Conservation (phyloP, 2,888 invertebrate genomes). For the Sinopyrophorus schimmeli region DNA sequence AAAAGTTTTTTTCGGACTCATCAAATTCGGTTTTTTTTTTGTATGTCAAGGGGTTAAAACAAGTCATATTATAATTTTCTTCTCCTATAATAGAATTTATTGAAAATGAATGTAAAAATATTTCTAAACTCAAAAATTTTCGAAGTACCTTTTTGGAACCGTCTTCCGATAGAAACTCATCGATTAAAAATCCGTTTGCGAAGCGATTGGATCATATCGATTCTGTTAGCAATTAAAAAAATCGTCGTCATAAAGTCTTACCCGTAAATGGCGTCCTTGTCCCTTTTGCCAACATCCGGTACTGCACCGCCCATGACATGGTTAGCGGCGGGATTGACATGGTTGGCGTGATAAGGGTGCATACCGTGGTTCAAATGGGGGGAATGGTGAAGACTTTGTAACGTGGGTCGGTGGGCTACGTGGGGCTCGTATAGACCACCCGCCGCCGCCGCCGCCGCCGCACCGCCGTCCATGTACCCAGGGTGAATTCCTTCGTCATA, state of each 20-base stretch:
- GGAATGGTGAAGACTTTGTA: slow-evolving; percentile 74
- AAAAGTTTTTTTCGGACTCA: too few relatives aligned
- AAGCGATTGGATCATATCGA: too few relatives aligned
- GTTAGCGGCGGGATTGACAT: slow-evolving; percentile 69
- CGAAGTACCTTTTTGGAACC: too few relatives aligned
- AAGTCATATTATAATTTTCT: too few relatives aligned
- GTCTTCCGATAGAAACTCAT: too few relatives aligned
- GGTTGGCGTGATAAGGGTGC: slow-evolving; percentile 79
- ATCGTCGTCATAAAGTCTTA: too few relatives aligned
- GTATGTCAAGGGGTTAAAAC: too few relatives aligned
- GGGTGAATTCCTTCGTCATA: slow-evolving; percentile 94
- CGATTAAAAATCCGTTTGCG: too few relatives aligned
- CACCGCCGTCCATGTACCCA: slow-evolving; percentile 83
- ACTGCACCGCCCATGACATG: slow-evolving; percentile 80
- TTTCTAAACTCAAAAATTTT: too few relatives aligned
- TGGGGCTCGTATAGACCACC: slow-evolving; percentile 76
- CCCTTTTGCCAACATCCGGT: slow-evolving; percentile 93
- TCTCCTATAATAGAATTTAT: too few relatives aligned
- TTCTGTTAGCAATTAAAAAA: background rate
- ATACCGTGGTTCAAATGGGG: slow-evolving; percentile 80
- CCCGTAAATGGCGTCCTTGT: slow-evolving; percentile 99
- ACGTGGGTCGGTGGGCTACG: slow-evolving; percentile 66
- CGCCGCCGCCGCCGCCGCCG: slow-evolving; percentile 59
- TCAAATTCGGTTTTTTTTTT: too few relatives aligned
- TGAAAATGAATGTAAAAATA: too few relatives aligned